Percentiles rank a stretch among this genome's conserved stretches.
Evolutionary conservation across 2,888 invertebrate genomes (phyloP).

Genomic region (Hyles lineata): DNA sequence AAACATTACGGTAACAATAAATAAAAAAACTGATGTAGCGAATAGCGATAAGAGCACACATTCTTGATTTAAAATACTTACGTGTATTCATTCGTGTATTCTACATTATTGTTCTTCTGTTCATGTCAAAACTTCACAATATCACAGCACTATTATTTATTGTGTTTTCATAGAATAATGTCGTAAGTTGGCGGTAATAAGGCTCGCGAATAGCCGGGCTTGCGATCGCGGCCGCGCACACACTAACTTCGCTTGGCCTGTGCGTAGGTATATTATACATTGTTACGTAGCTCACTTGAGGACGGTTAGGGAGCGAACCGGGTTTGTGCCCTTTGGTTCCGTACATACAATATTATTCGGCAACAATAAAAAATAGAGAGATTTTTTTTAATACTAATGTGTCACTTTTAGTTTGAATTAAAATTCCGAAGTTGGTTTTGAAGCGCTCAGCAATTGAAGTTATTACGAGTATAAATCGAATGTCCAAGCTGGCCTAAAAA

Average conservation of each 20-base stretch:
- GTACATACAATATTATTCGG: background rate
- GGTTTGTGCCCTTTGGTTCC: background rate
- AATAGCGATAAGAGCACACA: background rate
- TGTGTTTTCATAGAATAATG: slow-evolving; percentile 2
- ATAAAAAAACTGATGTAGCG: background rate
- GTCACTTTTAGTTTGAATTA: background rate
- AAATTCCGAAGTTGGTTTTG: too few species aligned
- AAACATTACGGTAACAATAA: background rate
- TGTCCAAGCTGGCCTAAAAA: too few species aligned
- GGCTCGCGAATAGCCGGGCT: background rate
- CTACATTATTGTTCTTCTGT: background rate
- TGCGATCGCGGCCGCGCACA: slow-evolving; percentile 3
- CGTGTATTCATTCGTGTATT: background rate
- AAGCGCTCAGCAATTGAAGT: too few species aligned
- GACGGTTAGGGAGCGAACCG: background rate
- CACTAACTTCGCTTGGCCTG: background rate
- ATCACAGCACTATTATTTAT: background rate
- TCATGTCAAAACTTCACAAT: background rate
- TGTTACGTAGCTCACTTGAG: background rate
- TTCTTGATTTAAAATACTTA: background rate
- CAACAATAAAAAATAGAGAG: too few species aligned
- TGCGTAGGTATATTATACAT: slow-evolving; percentile 12
- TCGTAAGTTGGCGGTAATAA: background rate
- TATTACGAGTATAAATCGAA: too few species aligned
- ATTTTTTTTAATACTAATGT: too few species aligned